Evolutionary conservation across 53 echinoderm and acorn worm species (phyloP).

Genomic region (Patiria pectinifera): DNA sequence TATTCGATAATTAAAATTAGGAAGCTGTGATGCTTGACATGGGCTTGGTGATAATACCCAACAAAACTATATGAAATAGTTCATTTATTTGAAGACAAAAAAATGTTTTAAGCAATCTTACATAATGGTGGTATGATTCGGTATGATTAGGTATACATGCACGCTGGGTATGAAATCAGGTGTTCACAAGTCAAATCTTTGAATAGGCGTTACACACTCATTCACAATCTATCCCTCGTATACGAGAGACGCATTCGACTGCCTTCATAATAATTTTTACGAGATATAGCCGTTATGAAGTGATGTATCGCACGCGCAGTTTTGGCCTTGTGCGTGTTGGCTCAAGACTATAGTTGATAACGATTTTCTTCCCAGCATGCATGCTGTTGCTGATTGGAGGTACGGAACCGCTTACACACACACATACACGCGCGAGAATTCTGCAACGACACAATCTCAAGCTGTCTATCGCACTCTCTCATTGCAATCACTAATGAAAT

Average conservation of each 20-base stretch:
- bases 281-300: neutral
- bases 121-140: no score
- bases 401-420: neutral
- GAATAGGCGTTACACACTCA: no score
- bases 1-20: no score
- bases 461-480: neutral
- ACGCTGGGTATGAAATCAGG: no score
- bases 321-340: no score
- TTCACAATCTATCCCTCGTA: neutral
- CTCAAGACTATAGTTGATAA: neutral
- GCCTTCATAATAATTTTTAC: neutral
- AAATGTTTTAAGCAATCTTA: no score
- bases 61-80: no score
- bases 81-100: no score
- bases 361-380: conserved; percentile 2
- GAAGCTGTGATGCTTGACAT: no score
- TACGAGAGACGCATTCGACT: neutral
- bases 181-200: no score
- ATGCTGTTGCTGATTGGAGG: neutral
- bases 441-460: neutral
- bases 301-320: neutral
- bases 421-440: neutral
- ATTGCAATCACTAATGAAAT: neutral
- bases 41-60: no score
- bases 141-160: no score